These are phyloP conservation scores for Hypotaenidia okinawae DNA, from an alignment of 2,797 vertebrate species.

Conservation along the genomic window DNA sequence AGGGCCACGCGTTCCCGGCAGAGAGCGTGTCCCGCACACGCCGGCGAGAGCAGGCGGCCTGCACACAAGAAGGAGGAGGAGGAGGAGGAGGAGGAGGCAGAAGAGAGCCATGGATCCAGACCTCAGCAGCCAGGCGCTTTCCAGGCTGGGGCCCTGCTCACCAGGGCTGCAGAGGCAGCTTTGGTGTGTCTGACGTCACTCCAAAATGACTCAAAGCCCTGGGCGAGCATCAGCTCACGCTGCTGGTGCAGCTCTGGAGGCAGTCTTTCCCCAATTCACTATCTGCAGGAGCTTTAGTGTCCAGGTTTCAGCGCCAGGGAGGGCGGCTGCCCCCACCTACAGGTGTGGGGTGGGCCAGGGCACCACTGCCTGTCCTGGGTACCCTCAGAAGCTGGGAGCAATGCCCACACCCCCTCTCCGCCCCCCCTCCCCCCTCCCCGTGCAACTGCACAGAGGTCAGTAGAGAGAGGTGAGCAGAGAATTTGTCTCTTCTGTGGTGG, in stretches of 20 bases:
- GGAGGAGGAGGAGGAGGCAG: not conserved
- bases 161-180: not conserved
- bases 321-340: rapidly evolving
- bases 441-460: not conserved
- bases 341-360: not conserved
- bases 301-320: not conserved
- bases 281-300: not conserved
- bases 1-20: slow-evolving; percentile 37
- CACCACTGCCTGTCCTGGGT: rapidly evolving
- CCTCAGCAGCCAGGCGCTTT: not conserved
- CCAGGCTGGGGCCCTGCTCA: not conserved
- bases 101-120: not conserved
- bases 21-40: slow-evolving; percentile 54
- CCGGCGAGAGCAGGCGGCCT: not conserved
- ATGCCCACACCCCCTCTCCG: not conserved
- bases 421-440: not conserved
- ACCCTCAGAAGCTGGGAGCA: not conserved
- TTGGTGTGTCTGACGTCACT: rapidly evolving
- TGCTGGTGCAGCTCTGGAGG: not conserved
- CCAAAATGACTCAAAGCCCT: not conserved
- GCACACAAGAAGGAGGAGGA: not conserved
- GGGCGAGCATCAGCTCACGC: not conserved
- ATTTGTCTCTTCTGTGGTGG: not conserved
- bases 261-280: rapidly evolving
- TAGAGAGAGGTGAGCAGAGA: not conserved